Evolutionary conservation across 2,888 invertebrate genomes (phyloP).

Genomic region (Parapristionchus giblindavisi): DNA sequence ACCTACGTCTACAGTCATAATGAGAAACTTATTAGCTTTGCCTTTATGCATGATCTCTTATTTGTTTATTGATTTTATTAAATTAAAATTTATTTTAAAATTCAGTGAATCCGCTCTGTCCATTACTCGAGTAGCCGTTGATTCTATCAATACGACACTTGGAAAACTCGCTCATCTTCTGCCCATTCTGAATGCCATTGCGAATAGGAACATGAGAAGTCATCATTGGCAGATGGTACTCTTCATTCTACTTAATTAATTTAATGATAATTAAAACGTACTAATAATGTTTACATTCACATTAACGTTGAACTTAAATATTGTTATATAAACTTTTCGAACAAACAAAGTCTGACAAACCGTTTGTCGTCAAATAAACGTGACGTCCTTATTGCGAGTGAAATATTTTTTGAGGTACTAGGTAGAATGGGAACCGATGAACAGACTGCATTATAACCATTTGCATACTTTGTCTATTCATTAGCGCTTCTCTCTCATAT

Average conservation of each 20-base stretch:
- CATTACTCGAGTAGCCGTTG: slow-evolving; percentile 33
- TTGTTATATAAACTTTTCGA: background rate
- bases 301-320: background rate
- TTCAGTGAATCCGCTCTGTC: slow-evolving; percentile 35
- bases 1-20: background rate
- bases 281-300: background rate
- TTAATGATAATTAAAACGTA: too few relatives aligned
- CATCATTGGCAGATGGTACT: slow-evolving; percentile 38
- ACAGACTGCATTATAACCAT: too few relatives aligned
- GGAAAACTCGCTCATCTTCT: slow-evolving; percentile 31
- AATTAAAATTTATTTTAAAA: background rate
- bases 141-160: slow-evolving; percentile 30
- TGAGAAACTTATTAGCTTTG: background rate
- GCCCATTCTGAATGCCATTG: slow-evolving; percentile 35
- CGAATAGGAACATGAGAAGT: slow-evolving; percentile 33
- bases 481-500: too few relatives aligned
- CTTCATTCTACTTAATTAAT: too few relatives aligned
- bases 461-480: too few relatives aligned
- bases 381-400: too few relatives aligned
- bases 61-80: background rate
- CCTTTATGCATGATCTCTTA: background rate
- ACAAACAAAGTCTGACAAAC: too few relatives aligned
- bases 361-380: too few relatives aligned
- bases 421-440: too few relatives aligned
- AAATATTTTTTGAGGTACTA: too few relatives aligned